Conservation (phyloP, 2,888 invertebrate genomes). For the Gasteruption jaculator region DNA sequence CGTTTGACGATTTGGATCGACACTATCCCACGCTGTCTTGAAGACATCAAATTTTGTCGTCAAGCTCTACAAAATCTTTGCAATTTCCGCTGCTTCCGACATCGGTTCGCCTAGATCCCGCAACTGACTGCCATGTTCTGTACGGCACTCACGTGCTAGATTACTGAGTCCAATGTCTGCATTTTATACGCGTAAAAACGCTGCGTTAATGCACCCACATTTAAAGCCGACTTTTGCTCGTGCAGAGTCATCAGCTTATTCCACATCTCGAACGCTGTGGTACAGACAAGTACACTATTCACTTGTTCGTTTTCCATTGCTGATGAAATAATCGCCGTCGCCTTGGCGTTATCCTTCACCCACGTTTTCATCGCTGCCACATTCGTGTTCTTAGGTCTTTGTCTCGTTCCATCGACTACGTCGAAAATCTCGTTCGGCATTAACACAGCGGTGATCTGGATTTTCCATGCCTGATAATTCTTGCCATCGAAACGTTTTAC, state of each 20-base stretch:
- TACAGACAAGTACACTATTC: too few species aligned
- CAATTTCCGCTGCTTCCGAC: too few species aligned
- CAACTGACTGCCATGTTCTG: slow-evolving; percentile 30
- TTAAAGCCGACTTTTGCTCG: slow-evolving; percentile 18
- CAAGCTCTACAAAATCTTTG: too few species aligned
- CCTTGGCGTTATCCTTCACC: slow-evolving; percentile 18
- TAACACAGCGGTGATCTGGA: slow-evolving; percentile 8
- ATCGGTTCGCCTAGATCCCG: too few species aligned
- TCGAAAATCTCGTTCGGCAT: slow-evolving; percentile 19
- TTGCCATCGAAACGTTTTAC: slow-evolving; percentile 16
- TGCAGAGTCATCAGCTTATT: too few species aligned
- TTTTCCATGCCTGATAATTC: slow-evolving; percentile 19
- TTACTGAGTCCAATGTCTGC: slow-evolving; percentile 22
- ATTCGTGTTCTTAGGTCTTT: slow-evolving; percentile 15
- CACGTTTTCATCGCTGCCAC: slow-evolving; percentile 13
- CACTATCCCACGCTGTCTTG: too few species aligned
- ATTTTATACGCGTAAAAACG: slow-evolving; percentile 11
- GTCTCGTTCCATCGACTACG: slow-evolving; percentile 15
- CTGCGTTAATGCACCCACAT: slow-evolving; percentile 9
- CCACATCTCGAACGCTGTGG: too few species aligned
- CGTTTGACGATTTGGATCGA: too few species aligned
- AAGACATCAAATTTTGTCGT: too few species aligned
- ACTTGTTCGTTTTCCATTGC: slow-evolving; percentile 15
- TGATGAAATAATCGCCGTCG: slow-evolving; percentile 13
- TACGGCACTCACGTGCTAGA: slow-evolving; percentile 29